Percentiles rank a stretch among this genome's conserved stretches.
Conservation (phyloP, 2,797 vertebrate species). For the Streptopelia turtur region DNA sequence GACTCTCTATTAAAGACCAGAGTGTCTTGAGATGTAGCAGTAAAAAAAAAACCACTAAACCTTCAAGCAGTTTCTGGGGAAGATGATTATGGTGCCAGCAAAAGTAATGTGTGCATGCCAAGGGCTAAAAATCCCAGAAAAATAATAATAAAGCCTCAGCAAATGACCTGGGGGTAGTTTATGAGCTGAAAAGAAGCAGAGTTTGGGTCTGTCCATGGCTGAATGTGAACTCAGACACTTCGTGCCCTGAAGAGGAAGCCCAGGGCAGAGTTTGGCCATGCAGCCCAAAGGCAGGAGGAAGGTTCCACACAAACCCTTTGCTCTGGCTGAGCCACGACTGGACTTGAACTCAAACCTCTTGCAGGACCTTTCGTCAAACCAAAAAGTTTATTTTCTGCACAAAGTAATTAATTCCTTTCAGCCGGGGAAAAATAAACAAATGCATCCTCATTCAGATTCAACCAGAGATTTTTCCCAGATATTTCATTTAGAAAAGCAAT, state of each 20-base stretch:
- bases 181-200: not conserved
- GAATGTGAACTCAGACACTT: not conserved
- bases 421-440: not conserved
- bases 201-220: not conserved
- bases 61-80: not conserved
- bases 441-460: not conserved
- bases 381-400: not conserved
- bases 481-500: not conserved
- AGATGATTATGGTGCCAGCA: not conserved
- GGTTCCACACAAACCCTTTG: fast-evolving
- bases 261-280: not conserved
- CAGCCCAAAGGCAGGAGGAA: not conserved
- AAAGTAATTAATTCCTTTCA: not conserved
- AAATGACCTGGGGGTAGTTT: not conserved
- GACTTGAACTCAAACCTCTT: not conserved
- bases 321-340: not conserved
- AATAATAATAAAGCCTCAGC: not conserved
- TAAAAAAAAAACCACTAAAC: not conserved
- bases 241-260: not conserved
- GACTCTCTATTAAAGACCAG: not conserved
- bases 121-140: not conserved
- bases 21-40: not conserved
- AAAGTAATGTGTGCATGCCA: not conserved
- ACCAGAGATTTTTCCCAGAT: not conserved
- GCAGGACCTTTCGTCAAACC: not conserved